Percentiles rank a stretch among this genome's conserved stretches.
Evolutionary conservation across 2,113 vertebrate species (phyloP).

Genomic region (Cromileptes altivelis): DNA sequence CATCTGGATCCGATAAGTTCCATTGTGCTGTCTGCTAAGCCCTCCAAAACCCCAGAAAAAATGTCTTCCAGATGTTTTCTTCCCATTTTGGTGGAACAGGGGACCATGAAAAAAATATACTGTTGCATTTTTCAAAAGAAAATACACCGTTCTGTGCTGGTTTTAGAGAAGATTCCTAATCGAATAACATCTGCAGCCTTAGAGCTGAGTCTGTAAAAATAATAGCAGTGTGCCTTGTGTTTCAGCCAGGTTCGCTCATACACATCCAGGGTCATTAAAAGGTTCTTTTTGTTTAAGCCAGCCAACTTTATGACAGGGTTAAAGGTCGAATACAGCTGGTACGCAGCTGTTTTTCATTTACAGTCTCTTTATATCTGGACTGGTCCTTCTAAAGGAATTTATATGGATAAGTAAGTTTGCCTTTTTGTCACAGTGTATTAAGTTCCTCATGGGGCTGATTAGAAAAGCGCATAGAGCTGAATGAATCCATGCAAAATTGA

Average conservation of each 20-base stretch:
- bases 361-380: conserved; percentile 39
- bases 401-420: conserved; percentile 31
- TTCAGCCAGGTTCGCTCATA: conserved; percentile 45
- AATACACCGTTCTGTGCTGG: conserved; percentile 67
- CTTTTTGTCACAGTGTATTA: neutral
- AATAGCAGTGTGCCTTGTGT: conserved; percentile 35
- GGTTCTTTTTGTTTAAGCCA: conserved; percentile 60
- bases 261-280: conserved; percentile 61
- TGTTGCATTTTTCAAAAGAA: conserved; percentile 77
- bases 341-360: conserved; percentile 68
- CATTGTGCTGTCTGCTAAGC: conserved; percentile 85
- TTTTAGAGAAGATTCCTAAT: conserved; percentile 67
- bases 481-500: neutral
- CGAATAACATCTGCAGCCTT: conserved; percentile 62
- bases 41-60: conserved; percentile 79
- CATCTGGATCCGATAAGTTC: conserved; percentile 86
- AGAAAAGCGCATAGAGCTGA: conserved; percentile 17
- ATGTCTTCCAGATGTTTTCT: conserved; percentile 88
- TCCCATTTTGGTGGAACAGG: conserved; percentile 78
- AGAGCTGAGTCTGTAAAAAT: conserved; percentile 49
- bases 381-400: conserved; percentile 44
- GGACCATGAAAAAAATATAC: conserved; percentile 69
- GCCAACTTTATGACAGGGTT: conserved; percentile 63
- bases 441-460: conserved; percentile 26
- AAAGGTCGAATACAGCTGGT: conserved; percentile 72